Percentiles rank a stretch among this genome's conserved stretches.
phyloP scores from a whole-genome alignment of 2,797 vertebrate genomes.

The Pangasius djambal region DNA sequence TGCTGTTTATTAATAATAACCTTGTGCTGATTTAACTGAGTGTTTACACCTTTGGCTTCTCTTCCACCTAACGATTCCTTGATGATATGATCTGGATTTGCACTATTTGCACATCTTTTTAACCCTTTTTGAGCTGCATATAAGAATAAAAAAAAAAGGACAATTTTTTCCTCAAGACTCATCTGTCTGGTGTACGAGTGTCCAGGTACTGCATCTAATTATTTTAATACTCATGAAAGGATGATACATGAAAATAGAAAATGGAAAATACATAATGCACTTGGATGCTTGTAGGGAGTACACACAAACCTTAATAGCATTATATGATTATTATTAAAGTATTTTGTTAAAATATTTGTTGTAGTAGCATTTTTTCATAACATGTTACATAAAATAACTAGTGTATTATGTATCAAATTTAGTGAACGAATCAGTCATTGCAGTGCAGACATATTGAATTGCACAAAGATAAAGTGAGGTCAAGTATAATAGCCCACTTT shows the following conservation, averaged over 20 bases:
- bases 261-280: not conserved
- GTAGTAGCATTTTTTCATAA: not conserved
- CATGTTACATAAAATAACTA: not conserved
- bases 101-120: not conserved
- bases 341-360: not conserved
- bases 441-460: not conserved
- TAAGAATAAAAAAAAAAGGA: not conserved
- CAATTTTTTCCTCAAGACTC: not conserved
- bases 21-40: conserved; percentile 4
- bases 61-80: conserved; percentile 17
- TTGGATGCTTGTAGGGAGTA: no score
- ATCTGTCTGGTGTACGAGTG: not conserved
- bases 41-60: not conserved
- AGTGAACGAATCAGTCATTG: not conserved
- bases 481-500: not conserved
- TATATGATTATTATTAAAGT: not conserved
- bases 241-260: not conserved
- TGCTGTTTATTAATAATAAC: not conserved
- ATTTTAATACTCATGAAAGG: not conserved
- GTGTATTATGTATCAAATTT: not conserved
- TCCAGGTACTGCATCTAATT: not conserved
- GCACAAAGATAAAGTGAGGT: not conserved
- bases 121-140: not conserved
- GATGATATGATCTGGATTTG: not conserved
- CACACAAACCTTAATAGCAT: not conserved